Evolutionary conservation across 1,140 invertebrate species (phyloP).

Genomic region (Brachionus paranguensis): DNA sequence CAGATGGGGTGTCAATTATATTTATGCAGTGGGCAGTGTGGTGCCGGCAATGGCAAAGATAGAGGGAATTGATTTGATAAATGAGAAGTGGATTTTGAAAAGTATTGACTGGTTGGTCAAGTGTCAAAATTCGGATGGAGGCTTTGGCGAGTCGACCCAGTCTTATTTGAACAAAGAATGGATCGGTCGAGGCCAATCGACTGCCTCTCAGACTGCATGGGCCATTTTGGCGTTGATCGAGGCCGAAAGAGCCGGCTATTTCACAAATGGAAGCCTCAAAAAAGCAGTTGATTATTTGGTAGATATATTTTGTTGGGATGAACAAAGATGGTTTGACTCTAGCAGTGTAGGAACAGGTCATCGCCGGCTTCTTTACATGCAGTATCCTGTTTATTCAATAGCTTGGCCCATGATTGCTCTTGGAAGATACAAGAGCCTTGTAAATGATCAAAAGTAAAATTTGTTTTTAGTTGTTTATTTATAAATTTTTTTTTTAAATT

Average conservation of each 20-base stretch:
- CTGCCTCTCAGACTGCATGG: conserved; percentile 14
- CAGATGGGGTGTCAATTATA: conserved; percentile 28
- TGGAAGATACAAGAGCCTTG: conserved; percentile 27
- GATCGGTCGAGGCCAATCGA: conserved; percentile 15
- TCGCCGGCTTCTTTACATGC: conserved; percentile 22
- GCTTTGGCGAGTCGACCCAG: conserved; percentile 25
- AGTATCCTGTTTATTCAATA: conserved; percentile 34
- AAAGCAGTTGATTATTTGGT: conserved; percentile 24
- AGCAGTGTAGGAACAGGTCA: conserved; percentile 38
- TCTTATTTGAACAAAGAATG: conserved; percentile 24
- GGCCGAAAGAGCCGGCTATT: not conserved
- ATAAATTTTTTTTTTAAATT: not conserved
- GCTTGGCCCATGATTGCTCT: conserved; percentile 28
- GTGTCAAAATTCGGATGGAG: conserved; percentile 15
- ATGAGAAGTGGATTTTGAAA: conserved; percentile 20
- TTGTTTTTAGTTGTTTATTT: not conserved
- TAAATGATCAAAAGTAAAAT: not conserved
- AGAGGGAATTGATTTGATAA: not conserved
- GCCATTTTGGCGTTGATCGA: conserved; percentile 24
- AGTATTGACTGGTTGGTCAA: conserved; percentile 15
- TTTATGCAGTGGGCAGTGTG: conserved; percentile 17
- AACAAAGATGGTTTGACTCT: conserved; percentile 11
- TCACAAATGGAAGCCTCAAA: not conserved
- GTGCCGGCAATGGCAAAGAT: not conserved
- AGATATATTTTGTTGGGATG: not conserved